Percentiles rank a stretch among this genome's conserved stretches.
Conservation (phyloP, 2,797 vertebrate species). For the Gallinago nigripennis region DNA sequence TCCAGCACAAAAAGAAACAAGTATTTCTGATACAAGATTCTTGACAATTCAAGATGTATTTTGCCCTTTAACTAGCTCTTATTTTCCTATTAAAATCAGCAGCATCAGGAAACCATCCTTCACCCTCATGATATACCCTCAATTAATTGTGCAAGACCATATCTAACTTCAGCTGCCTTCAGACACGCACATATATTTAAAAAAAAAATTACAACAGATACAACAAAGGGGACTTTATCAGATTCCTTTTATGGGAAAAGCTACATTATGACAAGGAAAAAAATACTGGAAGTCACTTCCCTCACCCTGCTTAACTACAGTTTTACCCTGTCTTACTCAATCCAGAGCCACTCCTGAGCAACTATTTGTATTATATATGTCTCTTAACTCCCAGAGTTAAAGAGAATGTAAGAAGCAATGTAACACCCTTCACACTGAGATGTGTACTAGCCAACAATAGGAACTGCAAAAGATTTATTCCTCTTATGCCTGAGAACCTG, state of each 20-base stretch:
- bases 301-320: background rate
- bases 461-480: background rate
- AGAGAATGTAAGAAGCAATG: background rate
- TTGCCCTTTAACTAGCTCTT: background rate
- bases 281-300: background rate
- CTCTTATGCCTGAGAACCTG: background rate
- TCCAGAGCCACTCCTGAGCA: background rate
- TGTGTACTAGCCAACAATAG: background rate
- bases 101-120: background rate
- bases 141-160: background rate
- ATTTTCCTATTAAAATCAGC: background rate
- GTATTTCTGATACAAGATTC: background rate
- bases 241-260: background rate
- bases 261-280: background rate
- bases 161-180: background rate
- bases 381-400: background rate
- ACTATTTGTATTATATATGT: background rate
- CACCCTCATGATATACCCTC: background rate
- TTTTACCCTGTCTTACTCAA: background rate
- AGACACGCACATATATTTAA: background rate
- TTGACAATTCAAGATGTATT: background rate
- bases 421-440: background rate
- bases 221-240: background rate
- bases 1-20: background rate
- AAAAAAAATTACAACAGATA: background rate